Evolutionary conservation across 2,113 vertebrate genomes (phyloP).

Genomic region (Lycocorax pyrrhopterus): DNA sequence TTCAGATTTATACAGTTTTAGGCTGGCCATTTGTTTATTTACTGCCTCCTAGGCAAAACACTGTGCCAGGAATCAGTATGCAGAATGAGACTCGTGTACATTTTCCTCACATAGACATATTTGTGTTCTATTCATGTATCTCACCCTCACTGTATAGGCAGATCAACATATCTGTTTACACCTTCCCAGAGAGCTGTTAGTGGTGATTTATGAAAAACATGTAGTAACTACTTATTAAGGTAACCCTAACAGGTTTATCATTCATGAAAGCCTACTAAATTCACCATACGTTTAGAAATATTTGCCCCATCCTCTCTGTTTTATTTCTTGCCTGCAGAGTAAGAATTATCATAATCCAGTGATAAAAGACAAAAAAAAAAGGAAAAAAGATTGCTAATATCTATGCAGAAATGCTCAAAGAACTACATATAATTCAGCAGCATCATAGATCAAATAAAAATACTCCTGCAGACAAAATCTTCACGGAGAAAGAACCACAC

Average conservation of each 20-base stretch:
- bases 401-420: not conserved
- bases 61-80: not conserved
- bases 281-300: not conserved
- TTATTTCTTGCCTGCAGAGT: slow-evolving; percentile 8
- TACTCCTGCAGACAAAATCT: not conserved
- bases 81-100: not conserved
- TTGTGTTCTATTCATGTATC: not conserved
- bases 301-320: not conserved
- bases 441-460: not conserved
- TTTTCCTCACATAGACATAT: not conserved
- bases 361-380: not conserved
- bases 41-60: slow-evolving; percentile 3
- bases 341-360: not conserved
- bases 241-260: not conserved
- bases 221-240: not conserved
- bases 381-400: not conserved
- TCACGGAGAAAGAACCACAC: not conserved
- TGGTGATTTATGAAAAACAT: not conserved
- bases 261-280: not conserved
- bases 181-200: not conserved
- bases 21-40: not conserved
- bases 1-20: not conserved
- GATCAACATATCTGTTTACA: not conserved
- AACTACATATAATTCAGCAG: not conserved
- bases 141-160: not conserved